These are phyloP conservation scores for Tipula confusa DNA, from an alignment of 2,888 invertebrate species.

Conservation along the genomic window DNA sequence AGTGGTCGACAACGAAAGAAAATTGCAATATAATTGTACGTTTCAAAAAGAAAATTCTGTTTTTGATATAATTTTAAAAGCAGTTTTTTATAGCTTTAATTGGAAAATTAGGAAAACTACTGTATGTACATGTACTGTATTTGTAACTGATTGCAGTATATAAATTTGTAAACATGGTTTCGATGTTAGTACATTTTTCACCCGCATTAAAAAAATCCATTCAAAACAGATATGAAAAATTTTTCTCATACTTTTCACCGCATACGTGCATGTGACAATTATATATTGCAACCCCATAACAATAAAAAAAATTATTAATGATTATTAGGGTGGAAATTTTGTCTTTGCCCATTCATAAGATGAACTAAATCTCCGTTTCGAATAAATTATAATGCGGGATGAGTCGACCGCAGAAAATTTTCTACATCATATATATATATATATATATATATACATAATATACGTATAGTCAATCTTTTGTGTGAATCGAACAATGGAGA, in stretches of 20 bases:
- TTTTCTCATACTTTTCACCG: not conserved
- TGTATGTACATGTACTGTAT: not conserved
- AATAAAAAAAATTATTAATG: not conserved
- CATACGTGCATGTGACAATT: not conserved
- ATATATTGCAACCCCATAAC: not conserved
- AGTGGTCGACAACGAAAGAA: not conserved
- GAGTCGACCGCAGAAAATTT: not conserved
- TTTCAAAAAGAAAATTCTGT: not conserved
- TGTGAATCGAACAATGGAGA: not conserved
- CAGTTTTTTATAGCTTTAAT: not conserved
- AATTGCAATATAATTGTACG: slow-evolving; percentile 8
- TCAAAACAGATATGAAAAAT: not conserved
- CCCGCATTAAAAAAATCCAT: not conserved
- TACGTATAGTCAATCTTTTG: not conserved
- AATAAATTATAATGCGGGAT: not conserved
- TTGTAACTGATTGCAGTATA: not conserved
- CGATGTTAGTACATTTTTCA: not conserved
- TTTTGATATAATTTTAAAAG: not conserved
- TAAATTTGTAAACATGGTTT: not conserved
- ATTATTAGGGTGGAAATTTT: not conserved
- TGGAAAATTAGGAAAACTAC: not conserved
- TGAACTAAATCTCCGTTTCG: not conserved
- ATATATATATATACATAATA: not conserved
- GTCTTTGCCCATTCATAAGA: not conserved
- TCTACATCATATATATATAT: not conserved